Conservation (phyloP, 1,140 invertebrate genomes). For the Cherax quadricarinatus region DNA sequence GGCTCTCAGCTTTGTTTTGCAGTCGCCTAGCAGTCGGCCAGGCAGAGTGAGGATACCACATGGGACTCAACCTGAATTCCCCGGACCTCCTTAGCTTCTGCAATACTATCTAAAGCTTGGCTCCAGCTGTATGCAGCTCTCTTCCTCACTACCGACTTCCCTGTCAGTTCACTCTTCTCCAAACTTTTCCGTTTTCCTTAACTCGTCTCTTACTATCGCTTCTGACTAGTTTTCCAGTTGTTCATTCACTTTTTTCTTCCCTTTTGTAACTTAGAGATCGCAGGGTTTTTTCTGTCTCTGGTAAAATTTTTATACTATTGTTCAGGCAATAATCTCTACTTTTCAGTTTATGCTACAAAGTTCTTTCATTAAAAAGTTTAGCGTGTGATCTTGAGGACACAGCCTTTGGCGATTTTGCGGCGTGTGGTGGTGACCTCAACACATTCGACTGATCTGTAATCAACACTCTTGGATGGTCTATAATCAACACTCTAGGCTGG, state of each 20-base stretch:
- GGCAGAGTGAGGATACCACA: neutral
- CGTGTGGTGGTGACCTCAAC: neutral
- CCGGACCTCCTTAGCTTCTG: neutral
- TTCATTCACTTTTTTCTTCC: neutral
- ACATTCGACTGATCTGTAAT: no score
- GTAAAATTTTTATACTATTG: neutral
- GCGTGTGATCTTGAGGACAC: neutral
- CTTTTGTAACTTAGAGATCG: neutral
- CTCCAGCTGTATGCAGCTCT: neutral
- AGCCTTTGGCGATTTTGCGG: neutral
- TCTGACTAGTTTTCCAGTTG: no score
- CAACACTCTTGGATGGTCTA: no score
- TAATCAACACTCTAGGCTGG: no score
- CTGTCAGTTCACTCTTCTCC: neutral
- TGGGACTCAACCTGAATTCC: neutral
- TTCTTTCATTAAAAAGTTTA: neutral
- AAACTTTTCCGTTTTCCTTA: neutral
- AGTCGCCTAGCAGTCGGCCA: conserved; percentile 4
- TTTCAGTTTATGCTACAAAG: neutral
- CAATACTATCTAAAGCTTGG: neutral
- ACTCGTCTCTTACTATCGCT: neutral
- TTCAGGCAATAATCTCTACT: neutral
- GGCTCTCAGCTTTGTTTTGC: conserved; percentile 5
- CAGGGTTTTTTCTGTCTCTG: neutral
- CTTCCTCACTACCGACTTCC: neutral